phyloP scores from a whole-genome alignment of 64 coral and sea anemone genomes.

The Cladopsammia gracilis region DNA sequence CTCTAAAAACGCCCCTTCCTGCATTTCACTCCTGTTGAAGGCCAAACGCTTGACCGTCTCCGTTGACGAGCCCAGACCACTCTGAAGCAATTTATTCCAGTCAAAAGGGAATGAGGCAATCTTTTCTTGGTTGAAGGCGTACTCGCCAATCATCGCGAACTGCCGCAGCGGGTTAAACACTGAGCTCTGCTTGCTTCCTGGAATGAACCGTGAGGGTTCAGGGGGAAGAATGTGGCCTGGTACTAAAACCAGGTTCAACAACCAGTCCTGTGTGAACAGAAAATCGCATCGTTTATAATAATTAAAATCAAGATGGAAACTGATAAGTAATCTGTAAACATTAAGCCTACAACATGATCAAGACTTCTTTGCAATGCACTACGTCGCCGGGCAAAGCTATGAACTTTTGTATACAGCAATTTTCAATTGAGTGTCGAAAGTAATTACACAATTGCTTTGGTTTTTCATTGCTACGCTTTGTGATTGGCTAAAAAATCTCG shows the following conservation, averaged over 20 bases:
- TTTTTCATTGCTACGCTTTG: too few species aligned
- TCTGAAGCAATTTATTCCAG: slow-evolving; percentile 80
- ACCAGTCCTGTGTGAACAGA: slow-evolving; percentile 76
- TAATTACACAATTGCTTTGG: too few species aligned
- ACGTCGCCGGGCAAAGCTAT: too few species aligned
- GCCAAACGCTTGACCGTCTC: slow-evolving; percentile 75
- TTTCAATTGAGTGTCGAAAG: too few species aligned
- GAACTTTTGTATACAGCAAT: too few species aligned
- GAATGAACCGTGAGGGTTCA: slow-evolving; percentile 26
- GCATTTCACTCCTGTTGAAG: slow-evolving; percentile 92
- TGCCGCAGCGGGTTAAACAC: slow-evolving; percentile 71
- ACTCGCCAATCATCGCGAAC: slow-evolving; percentile 86
- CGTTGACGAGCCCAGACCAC: slow-evolving; percentile 60
- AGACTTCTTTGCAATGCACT: too few species aligned
- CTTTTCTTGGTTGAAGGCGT: slow-evolving; percentile 85
- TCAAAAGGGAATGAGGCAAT: slow-evolving; percentile 94
- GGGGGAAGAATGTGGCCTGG: slow-evolving; percentile 92
- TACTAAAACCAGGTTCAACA: slow-evolving; percentile 89
- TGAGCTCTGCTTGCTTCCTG: not conserved
- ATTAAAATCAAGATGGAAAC: not conserved
- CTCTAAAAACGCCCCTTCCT: slow-evolving; percentile 78
- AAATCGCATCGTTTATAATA: not conserved
- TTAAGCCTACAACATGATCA: too few species aligned
- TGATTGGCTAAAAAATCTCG: too few species aligned
- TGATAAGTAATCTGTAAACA: too few species aligned